Evolutionary conservation across 2,113 vertebrate genomes (phyloP), one percentile per base, ranked within the genome.

Genomic region (Acanthochromis polyacanthus): DNA sequence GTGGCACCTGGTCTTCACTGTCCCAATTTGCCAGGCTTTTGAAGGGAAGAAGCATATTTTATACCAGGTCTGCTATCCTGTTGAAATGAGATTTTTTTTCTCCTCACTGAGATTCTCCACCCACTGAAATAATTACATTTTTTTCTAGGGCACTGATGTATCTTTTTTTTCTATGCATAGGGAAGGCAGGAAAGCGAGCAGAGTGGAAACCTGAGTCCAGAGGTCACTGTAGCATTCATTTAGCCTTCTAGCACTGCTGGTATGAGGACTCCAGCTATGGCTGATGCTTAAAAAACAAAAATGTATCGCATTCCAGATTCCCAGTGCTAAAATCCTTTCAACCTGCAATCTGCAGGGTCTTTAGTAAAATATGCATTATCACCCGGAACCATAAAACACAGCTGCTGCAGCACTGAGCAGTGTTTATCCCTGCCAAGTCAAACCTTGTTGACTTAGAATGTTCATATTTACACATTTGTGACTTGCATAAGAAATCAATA

Each of bases 81-180:
- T 38, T 30, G 75, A 88, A 86, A 90, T 90, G 48, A 86, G 59
- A 78, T 75, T 69, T 82, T 71, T 67, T 50, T 53, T 65, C 53
- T 32, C n/a, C 70, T 70, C 78, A 22, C 58, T 62, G 58, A 58
- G 50, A 72, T 83, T 82, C 86, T 80, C 57, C 80, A 72, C 77
- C 79, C 62, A 67, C 79, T 81, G 70, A 90, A 89, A 87, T 88
- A 88, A 91, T 90, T 85, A 83, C 10, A 70, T 69, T 67, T 66
- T 87, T 14, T 84, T 88, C 78, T 80, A 60, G 52, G 78, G 52
- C 84, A 85, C 36, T 56, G 69, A 80, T 81, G 58, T 77, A 74
- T 82, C 25, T 66, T 58, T 75, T 43, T 20, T 4, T 10, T 58
- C 43, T 46, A 53, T 51, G 23, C 32, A 66, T 17, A 71, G 30